phyloP scores from a whole-genome alignment of 2,797 vertebrate species.

The Microctenopoma stevenorrisi region DNA sequence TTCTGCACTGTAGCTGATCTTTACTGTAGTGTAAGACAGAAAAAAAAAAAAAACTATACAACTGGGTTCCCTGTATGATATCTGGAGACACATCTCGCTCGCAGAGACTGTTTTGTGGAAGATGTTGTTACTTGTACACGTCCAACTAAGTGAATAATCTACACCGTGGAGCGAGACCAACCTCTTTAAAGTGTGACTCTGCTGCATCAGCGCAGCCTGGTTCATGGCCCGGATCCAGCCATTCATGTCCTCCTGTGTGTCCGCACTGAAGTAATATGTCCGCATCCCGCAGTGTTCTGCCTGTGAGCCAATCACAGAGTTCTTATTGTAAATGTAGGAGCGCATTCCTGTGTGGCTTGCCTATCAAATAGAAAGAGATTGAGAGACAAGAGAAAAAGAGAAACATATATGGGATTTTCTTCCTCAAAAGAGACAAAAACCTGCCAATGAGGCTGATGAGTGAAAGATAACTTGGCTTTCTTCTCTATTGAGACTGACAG shows the following conservation, averaged over 20 bases:
- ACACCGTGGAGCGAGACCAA: constrained; percentile 65
- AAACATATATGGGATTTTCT: constrained; percentile 31
- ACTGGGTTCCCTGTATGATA: constrained; percentile 5
- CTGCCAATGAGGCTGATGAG: constrained; percentile 38
- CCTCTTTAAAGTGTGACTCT: constrained; percentile 91
- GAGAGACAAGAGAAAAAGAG: constrained; percentile 27
- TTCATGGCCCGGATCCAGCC: constrained; percentile 98
- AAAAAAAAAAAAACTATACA: background rate
- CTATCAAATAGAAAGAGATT: constrained; percentile 75
- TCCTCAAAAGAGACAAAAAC: constrained; percentile 2
- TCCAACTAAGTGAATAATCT: constrained; percentile 28
- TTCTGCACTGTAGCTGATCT: background rate
- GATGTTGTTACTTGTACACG: constrained; percentile 5
- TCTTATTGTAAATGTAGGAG: constrained; percentile 95
- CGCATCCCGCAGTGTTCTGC: constrained; percentile 96
- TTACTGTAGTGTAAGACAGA: background rate
- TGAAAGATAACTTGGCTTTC: constrained; percentile 33
- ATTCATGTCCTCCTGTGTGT: constrained; percentile 98
- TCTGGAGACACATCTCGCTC: constrained; percentile 10
- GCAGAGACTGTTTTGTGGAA: constrained; percentile 24
- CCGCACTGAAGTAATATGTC: constrained; percentile 98
- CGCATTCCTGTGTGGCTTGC: constrained; percentile 97
- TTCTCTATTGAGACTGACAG: constrained; percentile 49
- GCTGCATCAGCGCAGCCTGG: constrained; percentile 97
- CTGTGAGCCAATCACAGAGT: constrained; percentile 92